phyloP scores from a whole-genome alignment of 2,888 invertebrate species.

The Nemotelus pantherinus region DNA sequence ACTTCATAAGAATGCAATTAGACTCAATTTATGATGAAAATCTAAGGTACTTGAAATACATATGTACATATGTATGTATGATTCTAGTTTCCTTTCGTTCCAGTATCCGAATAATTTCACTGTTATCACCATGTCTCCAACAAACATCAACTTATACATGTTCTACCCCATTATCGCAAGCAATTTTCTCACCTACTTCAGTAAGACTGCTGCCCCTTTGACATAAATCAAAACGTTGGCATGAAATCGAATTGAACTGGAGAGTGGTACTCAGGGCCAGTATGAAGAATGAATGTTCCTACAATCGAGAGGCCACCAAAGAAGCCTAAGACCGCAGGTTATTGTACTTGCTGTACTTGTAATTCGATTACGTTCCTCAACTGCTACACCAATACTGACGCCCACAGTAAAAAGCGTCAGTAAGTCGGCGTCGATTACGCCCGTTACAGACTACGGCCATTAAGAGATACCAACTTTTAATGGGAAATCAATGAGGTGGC shows the following conservation, averaged over 20 bases:
- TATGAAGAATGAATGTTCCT: not conserved
- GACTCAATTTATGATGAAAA: no score
- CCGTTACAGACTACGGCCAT: not conserved
- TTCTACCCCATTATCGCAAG: not conserved
- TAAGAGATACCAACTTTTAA: slow-evolving; percentile 37
- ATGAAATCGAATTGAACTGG: not conserved
- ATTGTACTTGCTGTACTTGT: slow-evolving; percentile 1
- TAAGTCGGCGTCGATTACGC: not conserved
- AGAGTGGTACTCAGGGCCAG: not conserved
- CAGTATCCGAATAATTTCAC: no score
- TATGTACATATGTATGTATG: no score
- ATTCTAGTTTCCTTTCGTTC: no score
- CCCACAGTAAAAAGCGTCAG: not conserved
- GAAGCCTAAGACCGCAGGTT: slow-evolving; percentile 1
- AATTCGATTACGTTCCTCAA: not conserved
- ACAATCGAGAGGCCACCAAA: slow-evolving; percentile 5
- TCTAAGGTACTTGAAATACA: no score
- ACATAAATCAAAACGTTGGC: not conserved
- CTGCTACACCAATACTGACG: not conserved
- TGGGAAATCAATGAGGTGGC: slow-evolving; percentile 32
- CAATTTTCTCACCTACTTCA: not conserved
- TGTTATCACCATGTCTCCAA: not conserved
- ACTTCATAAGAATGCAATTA: no score
- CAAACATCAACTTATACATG: not conserved
- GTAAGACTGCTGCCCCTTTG: not conserved